phyloP scores from a whole-genome alignment of 1,140 invertebrate genomes.

The Microplitis mediator region DNA sequence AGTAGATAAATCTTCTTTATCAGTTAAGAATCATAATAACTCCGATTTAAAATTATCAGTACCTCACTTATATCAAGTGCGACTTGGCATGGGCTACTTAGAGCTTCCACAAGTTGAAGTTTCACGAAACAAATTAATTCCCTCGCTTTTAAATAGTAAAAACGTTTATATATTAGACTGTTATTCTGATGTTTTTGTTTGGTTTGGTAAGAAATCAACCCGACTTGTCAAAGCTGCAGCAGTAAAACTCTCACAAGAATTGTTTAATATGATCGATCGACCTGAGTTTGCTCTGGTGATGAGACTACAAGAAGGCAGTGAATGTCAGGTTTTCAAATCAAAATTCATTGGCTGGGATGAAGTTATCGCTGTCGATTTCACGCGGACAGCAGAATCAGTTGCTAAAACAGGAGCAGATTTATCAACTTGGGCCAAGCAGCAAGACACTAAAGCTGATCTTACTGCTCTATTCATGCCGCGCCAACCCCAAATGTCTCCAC shows the following conservation, averaged over 20 bases:
- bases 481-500: slow-evolving; percentile 83
- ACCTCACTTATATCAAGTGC: slow-evolving; percentile 91
- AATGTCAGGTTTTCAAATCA: slow-evolving; percentile 92
- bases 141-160: slow-evolving; percentile 83
- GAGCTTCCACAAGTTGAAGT: slow-evolving; percentile 95
- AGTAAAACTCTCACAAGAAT: slow-evolving; percentile 92
- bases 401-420: slow-evolving; percentile 95
- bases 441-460: slow-evolving; percentile 91
- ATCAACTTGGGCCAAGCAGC: slow-evolving; percentile 88
- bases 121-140: slow-evolving; percentile 75
- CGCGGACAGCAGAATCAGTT: slow-evolving; percentile 96
- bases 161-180: slow-evolving; percentile 98
- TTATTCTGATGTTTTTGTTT: slow-evolving; percentile 95
- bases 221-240: slow-evolving; percentile 94
- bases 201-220: slow-evolving; percentile 99
- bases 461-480: slow-evolving; percentile 94
- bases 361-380: slow-evolving; percentile 98
- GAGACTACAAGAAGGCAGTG: slow-evolving; percentile 85
- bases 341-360: slow-evolving; percentile 99
- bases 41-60: slow-evolving; percentile 76
- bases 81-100: slow-evolving; percentile 96
- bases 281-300: slow-evolving; percentile 89
- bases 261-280: slow-evolving; percentile 90
- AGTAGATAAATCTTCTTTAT: slow-evolving; percentile 39
- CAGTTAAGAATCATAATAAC: slow-evolving; percentile 78